Conservation (phyloP, 2,888 invertebrate species). For the Andrena dorsata region DNA sequence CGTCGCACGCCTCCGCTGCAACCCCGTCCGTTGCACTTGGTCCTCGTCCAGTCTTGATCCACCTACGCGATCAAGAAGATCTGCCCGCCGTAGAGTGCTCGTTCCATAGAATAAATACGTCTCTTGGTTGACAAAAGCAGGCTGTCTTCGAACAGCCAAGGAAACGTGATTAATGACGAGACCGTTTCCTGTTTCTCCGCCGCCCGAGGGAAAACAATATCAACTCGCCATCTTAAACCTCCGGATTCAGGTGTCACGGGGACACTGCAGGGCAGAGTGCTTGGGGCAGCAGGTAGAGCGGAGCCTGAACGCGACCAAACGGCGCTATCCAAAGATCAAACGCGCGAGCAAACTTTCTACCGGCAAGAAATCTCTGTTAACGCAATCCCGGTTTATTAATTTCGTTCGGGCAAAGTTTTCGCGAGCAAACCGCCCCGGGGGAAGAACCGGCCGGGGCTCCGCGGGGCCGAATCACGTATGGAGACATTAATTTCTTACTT, state of each 20-base stretch:
- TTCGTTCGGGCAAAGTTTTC: constrained; percentile 45
- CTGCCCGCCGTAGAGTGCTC: constrained; percentile 80
- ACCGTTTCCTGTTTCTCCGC: constrained; percentile 42
- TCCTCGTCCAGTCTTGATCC: constrained; percentile 51
- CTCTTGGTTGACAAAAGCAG: constrained; percentile 77
- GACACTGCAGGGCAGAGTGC: too few relatives aligned
- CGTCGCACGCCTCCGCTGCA: constrained; percentile 36
- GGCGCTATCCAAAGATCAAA: background rate
- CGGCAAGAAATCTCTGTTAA: constrained; percentile 25
- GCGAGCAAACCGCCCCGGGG: constrained; percentile 23
- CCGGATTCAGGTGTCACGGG: background rate
- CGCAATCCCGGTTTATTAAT: constrained; percentile 56
- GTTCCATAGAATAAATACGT: constrained; percentile 76
- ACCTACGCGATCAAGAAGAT: constrained; percentile 50
- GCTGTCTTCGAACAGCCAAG: constrained; percentile 79
- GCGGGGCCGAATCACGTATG: constrained; percentile 63
- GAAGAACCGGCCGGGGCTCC: constrained; percentile 25
- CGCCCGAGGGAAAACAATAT: constrained; percentile 30
- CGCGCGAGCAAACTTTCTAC: constrained; percentile 11
- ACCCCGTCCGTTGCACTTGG: constrained; percentile 39
- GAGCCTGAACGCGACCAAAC: too few relatives aligned
- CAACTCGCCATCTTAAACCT: constrained; percentile 13
- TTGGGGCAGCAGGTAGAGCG: too few relatives aligned
- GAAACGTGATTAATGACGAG: constrained; percentile 82
- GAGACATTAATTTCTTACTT: constrained; percentile 76